Evolutionary conservation across 2,113 vertebrate species (phyloP), one percentile per base, ranked within the genome.

Genomic region (Rhizomys pruinosus): DNA sequence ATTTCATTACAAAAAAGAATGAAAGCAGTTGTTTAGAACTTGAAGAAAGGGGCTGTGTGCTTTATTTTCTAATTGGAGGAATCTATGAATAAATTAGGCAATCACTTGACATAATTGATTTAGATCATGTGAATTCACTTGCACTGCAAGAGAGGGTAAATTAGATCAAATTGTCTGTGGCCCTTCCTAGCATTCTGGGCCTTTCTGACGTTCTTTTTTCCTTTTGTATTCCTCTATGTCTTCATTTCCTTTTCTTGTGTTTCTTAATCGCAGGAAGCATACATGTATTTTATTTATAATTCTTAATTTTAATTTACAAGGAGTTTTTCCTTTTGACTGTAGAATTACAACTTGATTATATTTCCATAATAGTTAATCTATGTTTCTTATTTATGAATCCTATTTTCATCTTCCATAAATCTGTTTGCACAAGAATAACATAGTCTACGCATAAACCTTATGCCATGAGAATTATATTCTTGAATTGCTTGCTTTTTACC

Each of bases 401-500:
- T 73, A 89, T 96, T 97, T 95, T 94, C 39, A 71, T 96, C 97
- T 98, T 97, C 78, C 32, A 85, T 95, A 96, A 92, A 94, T 97
- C 90, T 97, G 72, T 96, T 94, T 96, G 92, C 84, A 93, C 13
- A 39, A 87, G 82, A 95, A 27, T 85, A 92, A 93, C 92, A 76
- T 95, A 89, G 39, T 91, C 92, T 94, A 57, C 97, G 94, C 89
- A 94, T 95, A 97, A 97, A 94, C 95, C 61, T 84, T 17, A 47
- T 92, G 89, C 92, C 82, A 5, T 96, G 96, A 95, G 97, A 98
- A 97, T 96, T 96, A 89, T 95, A 78, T 97, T 97, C 95, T 97
- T 97, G 89, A 87, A 89, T 91, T 95, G 68, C 97, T 98, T 97
- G 95, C 97, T 98, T 97, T n/a, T 98, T 98, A 97, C 97, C 97